Conservation (phyloP, 2,888 invertebrate species). For the Bombylius discolor region DNA sequence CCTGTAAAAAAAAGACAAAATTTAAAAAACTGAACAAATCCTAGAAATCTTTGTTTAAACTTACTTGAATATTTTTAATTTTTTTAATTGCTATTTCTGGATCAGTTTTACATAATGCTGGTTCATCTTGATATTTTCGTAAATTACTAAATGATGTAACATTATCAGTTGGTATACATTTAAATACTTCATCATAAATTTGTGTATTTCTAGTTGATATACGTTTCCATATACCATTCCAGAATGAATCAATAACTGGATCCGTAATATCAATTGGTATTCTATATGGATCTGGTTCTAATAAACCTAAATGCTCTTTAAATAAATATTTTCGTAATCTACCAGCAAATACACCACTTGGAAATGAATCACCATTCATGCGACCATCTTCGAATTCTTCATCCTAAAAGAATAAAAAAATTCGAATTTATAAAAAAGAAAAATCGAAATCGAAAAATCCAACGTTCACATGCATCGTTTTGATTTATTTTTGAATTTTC, state of each 20-base stretch:
- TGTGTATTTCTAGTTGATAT: slow-evolving; percentile 73
- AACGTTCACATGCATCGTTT: too few relatives aligned
- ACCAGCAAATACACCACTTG: slow-evolving; percentile 77
- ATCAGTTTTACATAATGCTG: slow-evolving; percentile 58
- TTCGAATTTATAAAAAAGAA: not conserved
- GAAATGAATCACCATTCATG: slow-evolving; percentile 71
- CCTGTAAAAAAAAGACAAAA: slow-evolving; percentile 38
- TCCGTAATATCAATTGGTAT: slow-evolving; percentile 54
- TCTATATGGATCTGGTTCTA: slow-evolving; percentile 37
- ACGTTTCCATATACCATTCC: slow-evolving; percentile 67
- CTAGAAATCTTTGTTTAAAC: not conserved
- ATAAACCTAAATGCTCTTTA: slow-evolving; percentile 70
- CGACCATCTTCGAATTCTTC: slow-evolving; percentile 63
- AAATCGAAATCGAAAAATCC: not conserved
- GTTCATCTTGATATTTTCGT: slow-evolving; percentile 60
- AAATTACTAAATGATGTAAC: slow-evolving; percentile 67
- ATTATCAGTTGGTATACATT: slow-evolving; percentile 75
- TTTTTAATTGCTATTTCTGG: slow-evolving; percentile 57
- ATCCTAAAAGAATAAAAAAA: slow-evolving; percentile 43
- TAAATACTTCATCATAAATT: slow-evolving; percentile 86
- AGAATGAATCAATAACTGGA: slow-evolving; percentile 70
- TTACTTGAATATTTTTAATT: slow-evolving; percentile 59
- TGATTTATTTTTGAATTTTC: too few relatives aligned
- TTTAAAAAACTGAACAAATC: slow-evolving; percentile 1
- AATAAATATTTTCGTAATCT: slow-evolving; percentile 74